Percentiles rank a stretch among this genome's conserved stretches.
Conservation (phyloP, 2,888 invertebrate species). For the Ctenicera cuprea region DNA sequence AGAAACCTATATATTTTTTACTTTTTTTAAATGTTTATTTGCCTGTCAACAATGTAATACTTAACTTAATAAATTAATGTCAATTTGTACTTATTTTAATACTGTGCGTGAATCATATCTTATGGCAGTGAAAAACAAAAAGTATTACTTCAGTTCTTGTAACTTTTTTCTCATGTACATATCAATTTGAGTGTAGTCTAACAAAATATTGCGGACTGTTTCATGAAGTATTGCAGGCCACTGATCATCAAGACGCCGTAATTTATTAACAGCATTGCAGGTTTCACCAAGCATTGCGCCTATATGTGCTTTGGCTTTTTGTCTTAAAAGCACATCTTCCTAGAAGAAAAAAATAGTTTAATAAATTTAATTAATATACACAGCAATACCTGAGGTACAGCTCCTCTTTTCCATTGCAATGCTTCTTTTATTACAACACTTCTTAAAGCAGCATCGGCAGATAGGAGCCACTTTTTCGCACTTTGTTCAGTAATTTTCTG, state of each 20-base stretch:
- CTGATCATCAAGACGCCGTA: constrained; percentile 82
- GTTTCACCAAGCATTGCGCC: constrained; percentile 83
- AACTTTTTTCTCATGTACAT: constrained; percentile 84
- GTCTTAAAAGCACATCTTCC: constrained; percentile 84
- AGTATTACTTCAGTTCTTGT: constrained; percentile 71
- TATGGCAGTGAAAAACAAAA: constrained; percentile 47
- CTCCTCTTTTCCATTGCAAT: constrained; percentile 84
- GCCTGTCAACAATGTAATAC: neutral
- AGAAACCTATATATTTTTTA: too few species aligned
- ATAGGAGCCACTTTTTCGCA: constrained; percentile 83
- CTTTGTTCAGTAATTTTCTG: constrained; percentile 69
- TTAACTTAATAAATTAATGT: constrained; percentile 20
- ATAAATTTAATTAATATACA: neutral
- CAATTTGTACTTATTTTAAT: constrained; percentile 53
- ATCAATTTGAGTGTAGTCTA: constrained; percentile 88
- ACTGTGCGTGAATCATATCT: constrained; percentile 41
- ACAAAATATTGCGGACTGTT: constrained; percentile 85
- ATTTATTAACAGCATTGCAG: constrained; percentile 84
- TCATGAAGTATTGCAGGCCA: constrained; percentile 88
- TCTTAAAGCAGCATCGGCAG: constrained; percentile 85
- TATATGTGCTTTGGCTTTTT: constrained; percentile 84
- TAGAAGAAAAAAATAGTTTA: constrained; percentile 67
- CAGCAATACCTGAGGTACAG: constrained; percentile 71
- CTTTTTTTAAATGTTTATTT: constrained; percentile 40
- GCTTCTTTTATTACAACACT: constrained; percentile 92